These are phyloP conservation scores for Silurus glanis DNA, from an alignment of 2,113 vertebrate genomes.

Conservation along the genomic window DNA sequence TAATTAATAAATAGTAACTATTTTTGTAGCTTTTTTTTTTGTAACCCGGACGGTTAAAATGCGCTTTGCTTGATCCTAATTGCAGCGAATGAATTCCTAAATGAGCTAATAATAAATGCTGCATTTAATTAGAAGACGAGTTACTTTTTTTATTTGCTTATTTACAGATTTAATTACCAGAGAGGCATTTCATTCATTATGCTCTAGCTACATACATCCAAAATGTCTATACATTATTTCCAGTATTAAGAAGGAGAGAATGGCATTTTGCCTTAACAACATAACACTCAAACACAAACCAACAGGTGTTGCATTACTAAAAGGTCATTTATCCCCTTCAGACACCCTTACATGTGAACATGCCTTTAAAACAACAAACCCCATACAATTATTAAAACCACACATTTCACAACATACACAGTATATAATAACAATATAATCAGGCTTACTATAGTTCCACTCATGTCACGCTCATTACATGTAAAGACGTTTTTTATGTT, in stretches of 20 bases:
- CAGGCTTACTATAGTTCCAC: neutral
- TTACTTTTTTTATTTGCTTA: constrained; percentile 6
- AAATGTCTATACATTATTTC: neutral
- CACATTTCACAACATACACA: neutral
- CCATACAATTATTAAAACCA: neutral
- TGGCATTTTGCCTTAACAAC: neutral
- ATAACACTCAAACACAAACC: neutral
- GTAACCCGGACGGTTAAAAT: neutral
- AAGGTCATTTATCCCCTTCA: neutral
- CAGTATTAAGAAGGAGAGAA: neutral
- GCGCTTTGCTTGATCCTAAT: neutral
- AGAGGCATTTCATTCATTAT: neutral
- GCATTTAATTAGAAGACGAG: constrained; percentile 4
- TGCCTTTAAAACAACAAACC: neutral
- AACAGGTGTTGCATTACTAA: neutral
- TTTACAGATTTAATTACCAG: neutral
- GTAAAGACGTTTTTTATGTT: neutral
- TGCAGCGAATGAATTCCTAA: constrained; percentile 22
- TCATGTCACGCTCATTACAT: constrained; percentile 1
- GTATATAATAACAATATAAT: neutral
- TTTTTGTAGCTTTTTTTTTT: constrained; percentile 1
- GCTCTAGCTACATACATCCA: neutral
- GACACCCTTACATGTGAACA: neutral
- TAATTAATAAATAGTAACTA: neutral
- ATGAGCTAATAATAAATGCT: constrained; percentile 30